Percentiles rank a stretch among this genome's conserved stretches.
Conservation (phyloP, 2,797 vertebrate species). For the Darevskia mixta region DNA sequence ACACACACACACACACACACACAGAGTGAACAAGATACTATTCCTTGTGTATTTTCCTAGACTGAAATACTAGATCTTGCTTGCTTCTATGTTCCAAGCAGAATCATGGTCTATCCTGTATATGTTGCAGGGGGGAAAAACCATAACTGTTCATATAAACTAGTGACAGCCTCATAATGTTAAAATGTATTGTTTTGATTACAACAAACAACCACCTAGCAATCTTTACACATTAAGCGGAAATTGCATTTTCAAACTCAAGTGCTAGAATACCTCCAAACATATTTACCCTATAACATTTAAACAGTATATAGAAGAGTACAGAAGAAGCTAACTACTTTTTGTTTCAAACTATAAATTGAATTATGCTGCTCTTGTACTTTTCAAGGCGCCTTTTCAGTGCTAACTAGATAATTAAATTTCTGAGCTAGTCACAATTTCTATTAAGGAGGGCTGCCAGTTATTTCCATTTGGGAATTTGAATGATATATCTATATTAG, state of each 20-base stretch:
- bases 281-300: conserved; percentile 31
- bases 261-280: conserved; percentile 40
- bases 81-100: conserved; percentile 9
- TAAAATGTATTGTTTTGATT: conserved; percentile 76
- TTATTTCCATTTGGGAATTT: conserved; percentile 8
- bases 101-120: background rate
- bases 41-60: background rate
- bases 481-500: background rate
- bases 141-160: conserved; percentile 61
- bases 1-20: no score
- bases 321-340: conserved; percentile 19
- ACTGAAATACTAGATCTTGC: background rate
- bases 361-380: conserved; percentile 43
- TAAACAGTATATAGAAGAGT: conserved; percentile 29
- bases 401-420: conserved; percentile 22
- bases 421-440: conserved; percentile 23
- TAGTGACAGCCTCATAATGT: conserved; percentile 55
- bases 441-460: conserved; percentile 1
- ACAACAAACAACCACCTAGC: conserved; percentile 63
- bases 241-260: conserved; percentile 64
- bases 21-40: background rate
- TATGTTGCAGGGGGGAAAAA: conserved; percentile 47
- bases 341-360: conserved; percentile 51
- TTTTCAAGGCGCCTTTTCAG: conserved; percentile 39
- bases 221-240: conserved; percentile 68